Conservation (phyloP, 2,888 invertebrate species). For the Ennomos quercinarius region DNA sequence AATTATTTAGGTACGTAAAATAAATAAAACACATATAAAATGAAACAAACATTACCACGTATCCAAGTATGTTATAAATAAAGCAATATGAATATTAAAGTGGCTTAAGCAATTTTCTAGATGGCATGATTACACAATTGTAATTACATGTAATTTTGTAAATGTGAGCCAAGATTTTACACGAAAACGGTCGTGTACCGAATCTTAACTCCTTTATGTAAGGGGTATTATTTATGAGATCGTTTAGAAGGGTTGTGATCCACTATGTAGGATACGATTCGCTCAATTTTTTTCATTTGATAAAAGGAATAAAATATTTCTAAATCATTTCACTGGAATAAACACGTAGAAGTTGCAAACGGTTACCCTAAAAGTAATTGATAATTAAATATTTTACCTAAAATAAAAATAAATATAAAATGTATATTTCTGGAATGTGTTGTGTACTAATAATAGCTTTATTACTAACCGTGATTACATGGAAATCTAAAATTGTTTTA, state of each 20-base stretch:
- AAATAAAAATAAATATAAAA: too few relatives aligned
- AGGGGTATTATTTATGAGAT: conserved; percentile 29
- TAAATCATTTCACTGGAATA: too few relatives aligned
- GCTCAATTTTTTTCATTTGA: background rate
- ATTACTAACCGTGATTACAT: too few relatives aligned
- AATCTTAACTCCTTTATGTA: conserved; percentile 33
- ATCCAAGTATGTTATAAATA: conserved; percentile 16
- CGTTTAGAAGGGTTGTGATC: conserved; percentile 24
- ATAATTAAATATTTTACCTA: too few relatives aligned
- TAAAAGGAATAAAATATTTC: background rate
- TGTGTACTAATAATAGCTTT: too few relatives aligned
- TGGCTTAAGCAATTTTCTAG: conserved; percentile 41
- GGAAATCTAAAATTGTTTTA: too few relatives aligned
- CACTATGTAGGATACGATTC: conserved; percentile 2
- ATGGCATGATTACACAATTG: conserved; percentile 51
- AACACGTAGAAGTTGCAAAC: too few relatives aligned
- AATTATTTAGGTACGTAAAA: too few relatives aligned
- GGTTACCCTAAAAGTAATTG: too few relatives aligned
- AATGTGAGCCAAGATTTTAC: conserved; percentile 54
- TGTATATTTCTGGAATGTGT: too few relatives aligned
- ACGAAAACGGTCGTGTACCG: conserved; percentile 39
- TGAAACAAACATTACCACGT: conserved; percentile 3
- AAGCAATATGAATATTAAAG: conserved; percentile 27
- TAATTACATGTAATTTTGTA: conserved; percentile 53
- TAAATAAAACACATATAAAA: too few relatives aligned